These are phyloP conservation scores for Colletes latitarsis DNA, from an alignment of 1,140 invertebrate genomes.

Conservation along the genomic window DNA sequence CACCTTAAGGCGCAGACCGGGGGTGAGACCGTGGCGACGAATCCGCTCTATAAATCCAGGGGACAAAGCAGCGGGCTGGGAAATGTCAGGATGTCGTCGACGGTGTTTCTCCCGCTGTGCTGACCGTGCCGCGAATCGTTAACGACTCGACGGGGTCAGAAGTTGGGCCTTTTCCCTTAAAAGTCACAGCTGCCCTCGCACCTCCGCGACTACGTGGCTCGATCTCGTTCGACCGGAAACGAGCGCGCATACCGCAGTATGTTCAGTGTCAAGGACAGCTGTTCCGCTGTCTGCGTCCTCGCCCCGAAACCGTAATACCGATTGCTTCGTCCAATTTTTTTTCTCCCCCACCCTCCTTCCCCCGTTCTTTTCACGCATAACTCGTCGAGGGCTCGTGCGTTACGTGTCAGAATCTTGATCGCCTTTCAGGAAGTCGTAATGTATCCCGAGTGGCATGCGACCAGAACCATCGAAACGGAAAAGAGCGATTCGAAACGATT, in stretches of 20 bases:
- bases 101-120: conserved; percentile 30
- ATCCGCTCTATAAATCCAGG: conserved; percentile 36
- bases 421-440: conserved; percentile 58
- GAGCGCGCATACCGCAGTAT: conserved; percentile 51
- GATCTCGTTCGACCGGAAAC: conserved; percentile 59
- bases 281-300: conserved; percentile 39
- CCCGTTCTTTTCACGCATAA: neutral
- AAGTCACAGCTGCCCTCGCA: conserved; percentile 58
- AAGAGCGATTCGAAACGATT: conserved; percentile 10
- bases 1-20: too few species aligned
- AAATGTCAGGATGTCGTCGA: conserved; percentile 51
- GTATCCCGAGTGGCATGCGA: conserved; percentile 5
- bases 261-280: conserved; percentile 66
- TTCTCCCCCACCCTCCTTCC: neutral
- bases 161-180: conserved; percentile 18
- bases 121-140: neutral
- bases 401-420: conserved; percentile 49
- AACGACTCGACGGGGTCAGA: conserved; percentile 43
- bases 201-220: conserved; percentile 38
- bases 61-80: conserved; percentile 42
- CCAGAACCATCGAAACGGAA: conserved; percentile 7
- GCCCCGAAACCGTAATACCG: conserved; percentile 23
- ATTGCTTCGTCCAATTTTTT: conserved; percentile 20
- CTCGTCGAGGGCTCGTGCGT: conserved; percentile 22
- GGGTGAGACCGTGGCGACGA: too few species aligned